Base-by-base conservation (phyloP, 2,797 vertebrate genomes). In the Hyperoplus immaculatus region DNA sequence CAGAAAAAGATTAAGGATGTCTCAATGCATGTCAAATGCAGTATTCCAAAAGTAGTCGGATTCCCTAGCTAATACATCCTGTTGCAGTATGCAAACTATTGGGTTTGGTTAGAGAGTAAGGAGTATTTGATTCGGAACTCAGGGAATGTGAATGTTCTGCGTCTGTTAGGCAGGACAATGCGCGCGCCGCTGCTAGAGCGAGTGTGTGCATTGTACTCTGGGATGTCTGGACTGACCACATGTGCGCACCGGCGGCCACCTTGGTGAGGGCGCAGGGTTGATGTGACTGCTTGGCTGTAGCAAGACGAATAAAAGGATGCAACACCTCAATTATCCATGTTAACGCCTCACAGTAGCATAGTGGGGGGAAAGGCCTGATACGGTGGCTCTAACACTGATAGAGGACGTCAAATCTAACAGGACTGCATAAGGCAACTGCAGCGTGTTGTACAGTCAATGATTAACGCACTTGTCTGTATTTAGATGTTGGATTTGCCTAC, bases 201-300 rank as follows among this genome's bases (percentile, higher is more conserved):
- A 39, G 55, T 64, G 67, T 72, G 57, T 72, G 49, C 74, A 75
- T 88, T 89, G 75, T 88, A 29, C 57, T 75, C 62, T 43, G 46
- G 56, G 72, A 69, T 73, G 82, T 87, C 85, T 86, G 83, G 77
- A 78, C 66, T 83, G 81, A 87, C 76, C 84, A 86, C 87, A 70
- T 82, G 83, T 83, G 78, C 51, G 47, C 80, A 61, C 76, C 55
- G 13, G 39, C 36, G 78, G 76, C 75, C 75, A 76, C 73, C 74
- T 12, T 83, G 43, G 59, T n/a, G 58, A 76, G 21, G 69, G 54
- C 51, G 16, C 58, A 9, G 5, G 1, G 38, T 38, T 76, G 73
- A 59, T 83, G 54, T 63, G 73, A 49, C 53, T 60, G 6, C 46
- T 66, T 21, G 56, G 51, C 18, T 21, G n/a, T 50, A 56, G 38